phyloP scores from a whole-genome alignment of 2,113 vertebrate genomes.

The Tamias sibiricus region DNA sequence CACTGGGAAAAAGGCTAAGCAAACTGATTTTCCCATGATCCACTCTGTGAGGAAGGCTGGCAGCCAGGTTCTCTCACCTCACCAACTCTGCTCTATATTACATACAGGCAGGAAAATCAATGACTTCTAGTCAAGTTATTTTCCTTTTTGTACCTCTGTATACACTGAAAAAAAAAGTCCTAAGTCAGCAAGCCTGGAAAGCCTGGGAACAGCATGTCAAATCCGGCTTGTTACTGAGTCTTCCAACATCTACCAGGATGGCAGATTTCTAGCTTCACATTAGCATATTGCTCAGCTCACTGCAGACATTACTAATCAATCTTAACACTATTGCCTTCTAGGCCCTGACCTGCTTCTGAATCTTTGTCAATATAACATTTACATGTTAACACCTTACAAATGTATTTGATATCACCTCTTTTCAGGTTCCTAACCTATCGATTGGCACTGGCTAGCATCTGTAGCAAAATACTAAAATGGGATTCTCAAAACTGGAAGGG shows the following conservation, averaged over 20 bases:
- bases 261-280: background rate
- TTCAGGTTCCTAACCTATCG: background rate
- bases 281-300: background rate
- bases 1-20: background rate
- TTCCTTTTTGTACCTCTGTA: background rate
- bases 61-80: background rate
- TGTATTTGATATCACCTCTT: background rate
- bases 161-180: background rate
- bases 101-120: background rate
- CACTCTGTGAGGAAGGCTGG: fast-evolving
- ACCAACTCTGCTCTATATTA: background rate
- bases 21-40: background rate
- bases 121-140: background rate
- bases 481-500: background rate
- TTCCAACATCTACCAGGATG: background rate
- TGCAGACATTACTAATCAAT: background rate
- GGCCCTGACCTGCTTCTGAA: background rate
- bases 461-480: background rate
- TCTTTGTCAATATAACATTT: background rate
- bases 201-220: background rate
- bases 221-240: background rate
- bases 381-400: background rate
- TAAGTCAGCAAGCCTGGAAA: constrained; percentile 7
- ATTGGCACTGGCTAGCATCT: background rate
- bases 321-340: background rate